These are phyloP conservation scores for Chionomys nivalis DNA, from an alignment of 2,113 vertebrate genomes.

Conservation along the genomic window DNA sequence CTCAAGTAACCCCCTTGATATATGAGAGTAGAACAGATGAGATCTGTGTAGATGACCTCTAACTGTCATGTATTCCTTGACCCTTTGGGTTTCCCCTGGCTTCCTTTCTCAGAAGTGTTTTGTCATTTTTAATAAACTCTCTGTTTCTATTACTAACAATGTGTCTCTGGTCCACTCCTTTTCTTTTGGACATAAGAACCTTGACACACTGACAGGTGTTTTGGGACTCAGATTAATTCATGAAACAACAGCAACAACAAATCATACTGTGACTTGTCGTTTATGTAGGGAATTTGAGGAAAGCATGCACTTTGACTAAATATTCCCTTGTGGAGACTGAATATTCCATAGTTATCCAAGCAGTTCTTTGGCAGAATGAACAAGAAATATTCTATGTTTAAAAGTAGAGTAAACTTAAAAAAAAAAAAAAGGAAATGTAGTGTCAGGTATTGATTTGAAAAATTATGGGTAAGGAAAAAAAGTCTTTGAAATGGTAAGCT, in stretches of 20 bases:
- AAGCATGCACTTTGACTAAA: not conserved
- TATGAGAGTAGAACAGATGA: too few relatives aligned
- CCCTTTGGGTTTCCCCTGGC: too few relatives aligned
- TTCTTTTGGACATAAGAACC: not conserved
- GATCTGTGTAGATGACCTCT: not conserved
- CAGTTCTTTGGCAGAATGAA: not conserved
- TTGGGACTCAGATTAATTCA: not conserved
- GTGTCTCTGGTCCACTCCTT: not conserved
- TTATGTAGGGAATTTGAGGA: not conserved
- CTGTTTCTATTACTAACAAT: not conserved
- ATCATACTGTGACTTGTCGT: not conserved
- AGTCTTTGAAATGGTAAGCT: not conserved
- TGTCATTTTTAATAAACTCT: not conserved
- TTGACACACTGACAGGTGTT: not conserved
- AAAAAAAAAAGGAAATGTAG: not conserved
- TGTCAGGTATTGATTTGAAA: not conserved
- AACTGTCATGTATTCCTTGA: not conserved
- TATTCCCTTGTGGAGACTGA: not conserved
- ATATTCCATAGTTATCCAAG: not conserved
- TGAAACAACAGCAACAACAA: not conserved
- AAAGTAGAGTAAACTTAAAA: not conserved
- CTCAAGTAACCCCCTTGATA: not conserved
- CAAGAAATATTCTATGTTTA: not conserved
- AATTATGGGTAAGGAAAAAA: not conserved
- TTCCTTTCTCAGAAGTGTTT: not conserved